phyloP scores from a whole-genome alignment of 2,888 invertebrate species.

The Peribatodes rhomboidaria region DNA sequence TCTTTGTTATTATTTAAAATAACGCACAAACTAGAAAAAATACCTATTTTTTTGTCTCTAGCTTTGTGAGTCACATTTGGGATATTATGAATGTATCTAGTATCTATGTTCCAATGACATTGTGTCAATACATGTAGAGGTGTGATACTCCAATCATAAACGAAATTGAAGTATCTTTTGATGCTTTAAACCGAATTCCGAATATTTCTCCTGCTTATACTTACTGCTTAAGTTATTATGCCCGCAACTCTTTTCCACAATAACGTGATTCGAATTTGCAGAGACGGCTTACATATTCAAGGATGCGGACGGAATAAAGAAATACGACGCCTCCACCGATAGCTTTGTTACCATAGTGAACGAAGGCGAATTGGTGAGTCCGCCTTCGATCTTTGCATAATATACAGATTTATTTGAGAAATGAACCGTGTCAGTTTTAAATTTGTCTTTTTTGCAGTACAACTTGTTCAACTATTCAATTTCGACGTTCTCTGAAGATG shows the following conservation, averaged over 20 bases:
- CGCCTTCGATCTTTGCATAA: constrained; percentile 31
- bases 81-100: too few relatives aligned
- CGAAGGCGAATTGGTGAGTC: constrained; percentile 69
- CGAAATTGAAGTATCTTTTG: too few relatives aligned
- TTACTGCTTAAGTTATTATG: too few relatives aligned
- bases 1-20: not conserved
- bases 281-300: constrained; percentile 70
- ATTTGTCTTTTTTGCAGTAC: constrained; percentile 58
- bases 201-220: too few relatives aligned
- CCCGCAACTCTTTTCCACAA: not conserved
- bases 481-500: constrained; percentile 68
- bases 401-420: constrained; percentile 22
- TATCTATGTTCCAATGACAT: too few relatives aligned
- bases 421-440: constrained; percentile 8
- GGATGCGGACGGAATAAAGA: constrained; percentile 67
- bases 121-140: too few relatives aligned
- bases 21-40: not conserved
- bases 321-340: constrained; percentile 64
- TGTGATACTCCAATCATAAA: too few relatives aligned
- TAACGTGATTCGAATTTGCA: constrained; percentile 54
- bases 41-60: too few relatives aligned
- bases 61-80: too few relatives aligned
- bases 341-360: constrained; percentile 59
- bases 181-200: too few relatives aligned
- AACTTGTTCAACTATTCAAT: constrained; percentile 64